Evolutionary conservation across 1,140 invertebrate species (phyloP).

Genomic region (Stenopsyche tienmushanensis): DNA sequence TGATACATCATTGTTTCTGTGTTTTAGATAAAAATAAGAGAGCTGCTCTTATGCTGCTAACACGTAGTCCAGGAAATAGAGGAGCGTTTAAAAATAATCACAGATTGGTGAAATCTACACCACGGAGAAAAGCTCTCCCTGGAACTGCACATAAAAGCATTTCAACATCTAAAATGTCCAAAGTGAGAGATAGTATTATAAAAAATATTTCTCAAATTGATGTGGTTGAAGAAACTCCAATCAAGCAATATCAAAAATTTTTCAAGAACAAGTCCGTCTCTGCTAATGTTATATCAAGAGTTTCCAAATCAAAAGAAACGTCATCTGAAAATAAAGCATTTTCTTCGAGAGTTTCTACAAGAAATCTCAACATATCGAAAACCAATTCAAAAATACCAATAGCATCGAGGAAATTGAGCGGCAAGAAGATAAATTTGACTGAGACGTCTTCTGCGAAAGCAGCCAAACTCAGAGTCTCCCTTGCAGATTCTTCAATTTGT

Average conservation of each 20-base stretch:
- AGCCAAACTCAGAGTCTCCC: neutral
- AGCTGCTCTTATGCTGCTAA: conserved; percentile 34
- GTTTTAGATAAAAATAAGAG: conserved; percentile 39
- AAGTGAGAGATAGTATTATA: neutral
- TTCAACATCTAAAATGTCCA: no score
- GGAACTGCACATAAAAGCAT: no score
- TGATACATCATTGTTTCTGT: no score
- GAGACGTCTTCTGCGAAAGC: neutral
- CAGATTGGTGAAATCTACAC: neutral
- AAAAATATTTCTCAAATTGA: no score
- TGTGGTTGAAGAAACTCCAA: neutral
- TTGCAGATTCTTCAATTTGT: neutral
- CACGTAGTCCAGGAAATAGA: conserved; percentile 25
- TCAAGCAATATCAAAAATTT: neutral
- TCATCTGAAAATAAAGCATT: neutral
- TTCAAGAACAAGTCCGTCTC: neutral
- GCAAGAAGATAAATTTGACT: no score
- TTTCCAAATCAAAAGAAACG: neutral
- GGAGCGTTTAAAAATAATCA: conserved; percentile 1
- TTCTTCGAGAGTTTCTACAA: neutral
- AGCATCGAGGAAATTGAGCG: neutral
- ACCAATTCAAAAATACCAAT: neutral
- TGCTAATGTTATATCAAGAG: neutral
- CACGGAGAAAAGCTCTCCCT: neutral
- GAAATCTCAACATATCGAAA: neutral